phyloP scores from a whole-genome alignment of 1,140 invertebrate species.

The Orussus abietinus region DNA sequence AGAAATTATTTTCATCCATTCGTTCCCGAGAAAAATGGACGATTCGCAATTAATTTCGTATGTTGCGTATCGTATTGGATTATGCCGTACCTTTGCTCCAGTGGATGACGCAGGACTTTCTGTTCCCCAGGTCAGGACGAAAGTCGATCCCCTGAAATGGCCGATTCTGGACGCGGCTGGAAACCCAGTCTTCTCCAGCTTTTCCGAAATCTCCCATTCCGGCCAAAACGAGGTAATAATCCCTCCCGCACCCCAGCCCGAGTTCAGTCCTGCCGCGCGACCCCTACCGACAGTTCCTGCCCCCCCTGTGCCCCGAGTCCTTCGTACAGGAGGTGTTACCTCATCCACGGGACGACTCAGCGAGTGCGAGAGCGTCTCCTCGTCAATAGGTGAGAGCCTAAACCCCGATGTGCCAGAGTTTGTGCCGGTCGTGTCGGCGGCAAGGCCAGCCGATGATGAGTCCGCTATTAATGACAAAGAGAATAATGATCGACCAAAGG shows the following conservation, averaged over 20 bases:
- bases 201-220: slow-evolving; percentile 26
- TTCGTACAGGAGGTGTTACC: slow-evolving; percentile 24
- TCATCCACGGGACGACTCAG: slow-evolving; percentile 22
- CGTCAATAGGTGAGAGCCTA: slow-evolving; percentile 56
- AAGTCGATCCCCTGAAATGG: slow-evolving; percentile 79
- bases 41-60: too few relatives aligned
- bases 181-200: slow-evolving; percentile 46
- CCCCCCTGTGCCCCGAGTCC: slow-evolving; percentile 60
- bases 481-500: slow-evolving; percentile 5
- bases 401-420: slow-evolving; percentile 87
- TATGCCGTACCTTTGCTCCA: too few relatives aligned
- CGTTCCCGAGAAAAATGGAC: too few relatives aligned
- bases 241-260: slow-evolving; percentile 14
- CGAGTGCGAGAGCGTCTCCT: slow-evolving; percentile 31
- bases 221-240: slow-evolving; percentile 24
- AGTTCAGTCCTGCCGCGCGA: slow-evolving; percentile 54
- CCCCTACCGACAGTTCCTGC: slow-evolving; percentile 62
- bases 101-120: too few relatives aligned
- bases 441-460: slow-evolving; percentile 5
- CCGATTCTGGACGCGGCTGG: slow-evolving; percentile 65
- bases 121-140: slow-evolving; percentile 68
- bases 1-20: too few relatives aligned
- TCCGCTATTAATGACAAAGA: slow-evolving; percentile 9
- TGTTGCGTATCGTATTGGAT: too few relatives aligned
- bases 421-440: slow-evolving; percentile 55